A percentile compares a stretch with the other conserved stretches of the same genome.
Conservation (phyloP, 2,888 invertebrate species). For the Polyploca ridens region DNA sequence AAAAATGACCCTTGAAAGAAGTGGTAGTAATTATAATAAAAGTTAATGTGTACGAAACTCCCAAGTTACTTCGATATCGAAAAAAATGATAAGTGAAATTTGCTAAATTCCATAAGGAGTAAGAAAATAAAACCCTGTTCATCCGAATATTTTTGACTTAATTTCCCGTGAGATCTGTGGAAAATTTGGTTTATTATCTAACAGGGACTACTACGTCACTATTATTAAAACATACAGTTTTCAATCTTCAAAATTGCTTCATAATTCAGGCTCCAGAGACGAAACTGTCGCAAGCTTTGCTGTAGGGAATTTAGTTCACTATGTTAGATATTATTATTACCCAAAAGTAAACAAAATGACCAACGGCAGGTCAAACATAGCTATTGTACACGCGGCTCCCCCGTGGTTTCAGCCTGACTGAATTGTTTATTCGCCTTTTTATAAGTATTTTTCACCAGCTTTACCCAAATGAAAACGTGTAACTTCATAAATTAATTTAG, state of each 20-base stretch:
- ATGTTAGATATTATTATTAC: constrained; percentile 27
- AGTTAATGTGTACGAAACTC: neutral
- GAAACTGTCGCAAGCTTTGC: constrained; percentile 52
- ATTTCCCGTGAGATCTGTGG: constrained; percentile 59
- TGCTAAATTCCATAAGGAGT: constrained; percentile 21
- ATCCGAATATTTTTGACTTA: constrained; percentile 45
- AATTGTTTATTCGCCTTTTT: constrained; percentile 21
- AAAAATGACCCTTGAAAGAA: constrained; percentile 1
- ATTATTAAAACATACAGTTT: constrained; percentile 63
- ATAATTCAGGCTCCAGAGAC: constrained; percentile 65
- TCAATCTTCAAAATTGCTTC: constrained; percentile 71
- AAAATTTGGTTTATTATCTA: constrained; percentile 60
- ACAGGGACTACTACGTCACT: constrained; percentile 40
- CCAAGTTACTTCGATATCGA: neutral
- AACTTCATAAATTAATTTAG: constrained; percentile 50
- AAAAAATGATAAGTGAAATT: neutral
- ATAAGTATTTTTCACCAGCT: constrained; percentile 14
- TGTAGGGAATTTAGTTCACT: constrained; percentile 52
- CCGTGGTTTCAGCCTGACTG: constrained; percentile 25
- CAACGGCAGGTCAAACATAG: constrained; percentile 21
- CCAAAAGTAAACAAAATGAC: constrained; percentile 15
- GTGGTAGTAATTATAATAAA: constrained; percentile 6
- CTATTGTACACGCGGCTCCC: constrained; percentile 51
- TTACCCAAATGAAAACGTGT: constrained; percentile 25
- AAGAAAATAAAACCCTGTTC: constrained; percentile 29